Evolutionary conservation across 1,140 invertebrate species (phyloP).

Genomic region (Laupala kohalensis): DNA sequence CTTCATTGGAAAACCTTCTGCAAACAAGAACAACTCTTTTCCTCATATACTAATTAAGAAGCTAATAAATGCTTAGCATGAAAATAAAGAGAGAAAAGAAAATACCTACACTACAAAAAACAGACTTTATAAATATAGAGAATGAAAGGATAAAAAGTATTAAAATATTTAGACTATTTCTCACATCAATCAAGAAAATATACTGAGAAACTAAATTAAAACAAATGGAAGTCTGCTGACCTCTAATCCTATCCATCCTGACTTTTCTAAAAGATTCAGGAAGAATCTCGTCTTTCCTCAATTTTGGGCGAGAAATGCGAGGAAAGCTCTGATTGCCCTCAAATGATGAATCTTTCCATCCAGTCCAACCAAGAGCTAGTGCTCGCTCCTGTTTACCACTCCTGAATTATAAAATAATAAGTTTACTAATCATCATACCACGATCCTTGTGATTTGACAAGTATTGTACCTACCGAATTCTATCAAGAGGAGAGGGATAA

Average conservation of each 20-base stretch:
- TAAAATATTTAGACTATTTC: too few species aligned
- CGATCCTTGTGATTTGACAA: too few species aligned
- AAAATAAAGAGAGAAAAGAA: background rate
- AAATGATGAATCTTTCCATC: slow-evolving; percentile 6
- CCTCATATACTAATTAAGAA: background rate
- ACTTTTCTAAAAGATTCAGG: background rate
- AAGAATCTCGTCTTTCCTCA: slow-evolving; percentile 2
- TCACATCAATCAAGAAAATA: too few species aligned
- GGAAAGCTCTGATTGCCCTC: slow-evolving; percentile 6
- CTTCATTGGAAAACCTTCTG: background rate
- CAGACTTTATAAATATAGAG: too few species aligned
- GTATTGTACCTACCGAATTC: background rate
- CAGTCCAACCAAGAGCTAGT: slow-evolving; percentile 4
- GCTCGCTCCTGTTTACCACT: slow-evolving; percentile 4
- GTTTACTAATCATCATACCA: too few species aligned
- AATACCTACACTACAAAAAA: too few species aligned
- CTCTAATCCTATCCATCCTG: slow-evolving; percentile 1
- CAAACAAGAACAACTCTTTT: background rate
- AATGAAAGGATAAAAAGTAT: too few species aligned
- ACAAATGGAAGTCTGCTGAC: too few species aligned
- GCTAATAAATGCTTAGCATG: background rate
- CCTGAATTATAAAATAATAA: background rate
- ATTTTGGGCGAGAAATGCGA: background rate
- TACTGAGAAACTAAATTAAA: too few species aligned
- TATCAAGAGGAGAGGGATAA: slow-evolving; percentile 5